Base-by-base conservation (phyloP, 2,888 invertebrate species). In the Plutella xylostella region DNA sequence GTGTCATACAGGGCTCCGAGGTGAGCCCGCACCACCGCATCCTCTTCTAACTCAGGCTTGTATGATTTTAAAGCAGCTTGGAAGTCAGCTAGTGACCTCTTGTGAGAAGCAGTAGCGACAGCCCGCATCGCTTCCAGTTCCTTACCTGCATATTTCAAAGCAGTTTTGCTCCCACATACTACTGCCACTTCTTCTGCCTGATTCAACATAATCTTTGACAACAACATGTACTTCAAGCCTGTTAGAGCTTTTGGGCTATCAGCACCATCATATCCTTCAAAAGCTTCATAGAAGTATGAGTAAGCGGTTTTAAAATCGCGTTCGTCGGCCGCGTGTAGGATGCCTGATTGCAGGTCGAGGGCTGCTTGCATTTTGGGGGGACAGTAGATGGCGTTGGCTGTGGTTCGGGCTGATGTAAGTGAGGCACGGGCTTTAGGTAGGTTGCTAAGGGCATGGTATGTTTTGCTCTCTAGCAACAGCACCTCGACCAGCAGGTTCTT, bases 241-340 rank as follows among this genome's bases (percentile, higher is more conserved):
- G 92, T 93, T 21, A 98, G 79, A 2, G 99, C 98, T 73, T 94
- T 96, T 4, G 89, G 89, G 62, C 91, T 92, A 59, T 97, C 96
- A 4, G 97, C 93, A 55, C 96, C 97, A 75, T 98, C 98, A 73
- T 96, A 98, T 56, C 98, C 97, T 85, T 99, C 99, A 75, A 98
- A 99, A 12, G 98, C 98, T 86, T 99, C 99, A 74, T 98, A 99
- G 72, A 99, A 99, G 71, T 99, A 99, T 45, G 98, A 99, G 82
- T 97, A 99, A 38, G 98, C 98, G 47, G 99, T 99, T 87, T 99
- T 99, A 75, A 99, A 99, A 70, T 99, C 99, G 59, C 95, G 92
- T 75, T 99, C 99, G 70, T 99, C 99, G n/a, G 98, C 98, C 9
- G 99, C 99, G 80, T 99, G 99, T 46, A 99, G 85, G 56, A 99